A percentile compares a stretch with the other conserved stretches of the same genome.
phyloP scores from a whole-genome alignment of 1,140 invertebrate genomes.

The Bactericera cockerelli region DNA sequence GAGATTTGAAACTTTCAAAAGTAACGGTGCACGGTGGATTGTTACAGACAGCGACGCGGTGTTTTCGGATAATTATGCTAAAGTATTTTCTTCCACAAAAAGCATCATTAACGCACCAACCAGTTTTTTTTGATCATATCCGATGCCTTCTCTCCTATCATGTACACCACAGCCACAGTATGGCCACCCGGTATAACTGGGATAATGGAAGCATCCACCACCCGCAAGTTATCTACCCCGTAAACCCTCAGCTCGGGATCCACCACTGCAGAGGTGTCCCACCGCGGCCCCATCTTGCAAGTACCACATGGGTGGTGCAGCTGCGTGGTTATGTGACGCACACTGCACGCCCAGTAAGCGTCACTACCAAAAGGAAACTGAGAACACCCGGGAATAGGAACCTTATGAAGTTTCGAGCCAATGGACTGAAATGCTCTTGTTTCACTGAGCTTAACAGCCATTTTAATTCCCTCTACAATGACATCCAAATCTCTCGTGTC shows the following conservation, averaged over 20 bases:
- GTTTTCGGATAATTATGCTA: too few species aligned
- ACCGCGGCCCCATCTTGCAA: constrained; percentile 43
- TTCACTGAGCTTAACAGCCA: constrained; percentile 22
- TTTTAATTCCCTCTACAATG: constrained; percentile 26
- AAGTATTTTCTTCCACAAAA: too few species aligned
- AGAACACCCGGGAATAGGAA: constrained; percentile 39
- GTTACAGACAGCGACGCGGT: too few species aligned
- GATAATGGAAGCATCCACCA: constrained; percentile 51
- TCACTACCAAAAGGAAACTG: constrained; percentile 42
- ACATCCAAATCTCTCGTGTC: constrained; percentile 30
- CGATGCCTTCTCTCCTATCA: constrained; percentile 51
- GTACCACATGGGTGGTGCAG: constrained; percentile 41
- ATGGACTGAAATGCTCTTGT: constrained; percentile 23
- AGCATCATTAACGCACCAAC: too few species aligned
- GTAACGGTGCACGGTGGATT: too few species aligned
- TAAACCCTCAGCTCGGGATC: constrained; percentile 39
- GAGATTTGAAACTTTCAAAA: too few species aligned
- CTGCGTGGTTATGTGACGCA: constrained; percentile 29
- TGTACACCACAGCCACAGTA: constrained; percentile 46
- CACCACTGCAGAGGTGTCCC: constrained; percentile 40
- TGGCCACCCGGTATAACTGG: constrained; percentile 41
- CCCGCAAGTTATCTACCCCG: constrained; percentile 39
- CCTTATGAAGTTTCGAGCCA: constrained; percentile 37
- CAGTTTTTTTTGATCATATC: constrained; percentile 40
- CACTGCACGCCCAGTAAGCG: constrained; percentile 55